Base-by-base conservation (phyloP, 2,797 vertebrate species). In the Borostomias antarcticus region DNA sequence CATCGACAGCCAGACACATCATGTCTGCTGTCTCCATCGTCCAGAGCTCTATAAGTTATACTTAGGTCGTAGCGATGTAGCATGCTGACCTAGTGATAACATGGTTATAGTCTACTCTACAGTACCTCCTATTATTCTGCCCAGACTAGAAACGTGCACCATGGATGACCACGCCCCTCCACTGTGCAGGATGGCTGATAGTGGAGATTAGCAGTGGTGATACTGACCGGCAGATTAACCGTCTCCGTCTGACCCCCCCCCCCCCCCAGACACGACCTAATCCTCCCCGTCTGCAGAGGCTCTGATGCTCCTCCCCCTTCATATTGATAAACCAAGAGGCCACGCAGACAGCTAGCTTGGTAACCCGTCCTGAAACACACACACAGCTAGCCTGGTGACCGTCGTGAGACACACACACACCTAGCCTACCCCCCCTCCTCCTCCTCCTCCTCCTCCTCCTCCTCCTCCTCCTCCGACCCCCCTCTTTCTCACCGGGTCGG, bases 401-500 rank as follows among this genome's bases (percentile, higher is more conserved):
- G n/a, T n/a, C n/a, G n/a, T n/a, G n/a, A n/a, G n/a, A n/a, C n/a
- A n/a, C n/a, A n/a, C n/a, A n/a, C n/a, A n/a, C n/a, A n/a, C n/a
- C n/a, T n/a, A n/a, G n/a, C n/a, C n/a, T n/a, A n/a, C n/a, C n/a
- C n/a, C n/a, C n/a, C 37, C 37, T 58, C 37, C 29, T 50, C 8
- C 30, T 52, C 7, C 40, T 6, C 28, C 52, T 26, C 19, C 15
- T 26, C 40, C n/a, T n/a, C 2, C 25, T 25, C 10, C 30, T 32
- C 2, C 33, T 26, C 62, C 15, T 11, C 35, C 17, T 54, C 1
- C 5, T 54, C 51, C 19, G 92, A 75, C 93, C 91, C 73, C 92
- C 3, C 90, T 89, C 17, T 28, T 70, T 88, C 96, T 96, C 89
- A 99, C 97, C 62, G 97, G 98, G 90, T 99, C 98, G 0, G 95